Percentiles rank a stretch among this genome's conserved stretches.
These are phyloP conservation scores for Larimichthys crocea DNA, from an alignment of 2,113 vertebrate genomes.

Conservation along the genomic window DNA sequence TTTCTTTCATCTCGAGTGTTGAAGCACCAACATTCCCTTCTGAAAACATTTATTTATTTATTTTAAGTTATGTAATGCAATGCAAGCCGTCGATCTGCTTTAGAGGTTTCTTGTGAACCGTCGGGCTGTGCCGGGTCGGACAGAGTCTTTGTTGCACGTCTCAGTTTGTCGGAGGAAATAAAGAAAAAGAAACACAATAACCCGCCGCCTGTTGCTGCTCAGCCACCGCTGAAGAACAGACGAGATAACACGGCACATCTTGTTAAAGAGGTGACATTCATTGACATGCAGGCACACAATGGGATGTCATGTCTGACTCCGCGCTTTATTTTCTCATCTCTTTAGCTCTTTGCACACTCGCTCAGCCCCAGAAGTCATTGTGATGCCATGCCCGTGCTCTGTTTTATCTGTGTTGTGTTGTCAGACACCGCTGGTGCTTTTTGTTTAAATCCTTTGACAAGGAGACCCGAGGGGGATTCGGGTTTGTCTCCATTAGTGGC, in stretches of 20 bases:
- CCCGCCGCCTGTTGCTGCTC: background rate
- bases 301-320: conserved; percentile 9
- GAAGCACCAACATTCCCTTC: conserved; percentile 38
- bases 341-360: background rate
- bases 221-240: background rate
- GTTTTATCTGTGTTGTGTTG: conserved; percentile 31
- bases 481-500: conserved; percentile 69
- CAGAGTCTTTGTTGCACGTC: background rate
- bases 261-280: conserved; percentile 1
- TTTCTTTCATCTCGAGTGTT: conserved; percentile 66
- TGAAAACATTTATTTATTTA: background rate
- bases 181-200: background rate
- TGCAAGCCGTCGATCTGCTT: conserved; percentile 16
- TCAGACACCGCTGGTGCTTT: conserved; percentile 31
- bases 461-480: conserved; percentile 21
- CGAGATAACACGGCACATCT: background rate
- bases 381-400: conserved; percentile 6
- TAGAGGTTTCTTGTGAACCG: conserved; percentile 20
- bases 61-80: conserved; percentile 27
- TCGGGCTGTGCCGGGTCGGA: conserved; percentile 3
- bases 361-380: conserved; percentile 27
- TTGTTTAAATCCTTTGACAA: conserved; percentile 56
- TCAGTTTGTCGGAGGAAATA: background rate
- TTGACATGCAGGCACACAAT: conserved; percentile 7
- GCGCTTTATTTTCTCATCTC: conserved; percentile 6